A percentile compares a stretch with the other conserved stretches of the same genome.
Evolutionary conservation across 1,140 invertebrate genomes (phyloP).

Genomic region (Drosophila sucinea): DNA sequence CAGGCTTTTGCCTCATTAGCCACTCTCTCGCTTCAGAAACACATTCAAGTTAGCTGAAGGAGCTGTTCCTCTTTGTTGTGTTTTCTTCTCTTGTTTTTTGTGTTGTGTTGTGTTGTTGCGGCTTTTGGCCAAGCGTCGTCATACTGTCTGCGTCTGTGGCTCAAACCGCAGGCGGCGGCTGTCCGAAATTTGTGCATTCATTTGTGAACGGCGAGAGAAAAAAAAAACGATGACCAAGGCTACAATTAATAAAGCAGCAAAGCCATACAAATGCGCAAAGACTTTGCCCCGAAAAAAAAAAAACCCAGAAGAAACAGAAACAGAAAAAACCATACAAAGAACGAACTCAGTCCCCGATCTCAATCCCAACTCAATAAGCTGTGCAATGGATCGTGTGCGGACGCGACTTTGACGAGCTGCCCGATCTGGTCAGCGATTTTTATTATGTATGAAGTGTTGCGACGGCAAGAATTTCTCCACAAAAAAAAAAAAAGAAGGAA

Average conservation of each 20-base stretch:
- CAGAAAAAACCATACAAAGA: no score
- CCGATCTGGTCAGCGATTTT: constrained; percentile 64
- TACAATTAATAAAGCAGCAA: constrained; percentile 76
- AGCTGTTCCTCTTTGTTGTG: background rate
- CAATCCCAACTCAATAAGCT: constrained; percentile 15
- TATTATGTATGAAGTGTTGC: constrained; percentile 83
- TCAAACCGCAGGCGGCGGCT: constrained; percentile 67
- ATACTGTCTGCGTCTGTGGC: constrained; percentile 76
- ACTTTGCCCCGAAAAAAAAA: constrained; percentile 23
- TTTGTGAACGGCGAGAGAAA: constrained; percentile 70
- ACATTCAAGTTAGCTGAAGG: constrained; percentile 11
- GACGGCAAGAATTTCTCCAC: constrained; percentile 70
- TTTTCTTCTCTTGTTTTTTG: constrained; percentile 34
- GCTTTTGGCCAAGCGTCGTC: constrained; percentile 57
- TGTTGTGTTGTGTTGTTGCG: constrained; percentile 39
- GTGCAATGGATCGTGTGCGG: constrained; percentile 38
- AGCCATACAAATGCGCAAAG: constrained; percentile 71
- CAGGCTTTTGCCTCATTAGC: constrained; percentile 62
- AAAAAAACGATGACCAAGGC: constrained; percentile 64
- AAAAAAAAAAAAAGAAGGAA: constrained; percentile 30
- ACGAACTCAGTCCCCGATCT: no score
- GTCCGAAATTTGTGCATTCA: constrained; percentile 80
- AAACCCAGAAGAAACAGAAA: constrained; percentile 1
- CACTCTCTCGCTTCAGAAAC: constrained; percentile 59
- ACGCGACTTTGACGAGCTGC: constrained; percentile 28